A percentile compares a stretch with the other conserved stretches of the same genome.
Conservation (phyloP, 2,113 vertebrate species). For the Orycteropus afer region DNA sequence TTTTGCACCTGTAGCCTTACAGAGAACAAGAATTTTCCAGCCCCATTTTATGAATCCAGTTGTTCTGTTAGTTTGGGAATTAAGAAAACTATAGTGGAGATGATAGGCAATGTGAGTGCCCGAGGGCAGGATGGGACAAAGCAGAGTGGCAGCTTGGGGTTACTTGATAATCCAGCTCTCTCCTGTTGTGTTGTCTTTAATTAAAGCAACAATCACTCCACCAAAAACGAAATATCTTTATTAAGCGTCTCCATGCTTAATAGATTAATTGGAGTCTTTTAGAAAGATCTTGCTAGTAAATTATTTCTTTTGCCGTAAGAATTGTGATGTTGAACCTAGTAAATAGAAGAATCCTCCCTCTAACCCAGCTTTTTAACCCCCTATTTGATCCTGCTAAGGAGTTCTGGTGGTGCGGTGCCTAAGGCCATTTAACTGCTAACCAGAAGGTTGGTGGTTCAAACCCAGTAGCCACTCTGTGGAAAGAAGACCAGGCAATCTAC, state of each 20-base stretch:
- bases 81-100: neutral
- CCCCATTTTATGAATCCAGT: neutral
- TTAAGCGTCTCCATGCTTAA: too few species aligned
- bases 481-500: too few species aligned
- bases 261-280: neutral
- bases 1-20: neutral
- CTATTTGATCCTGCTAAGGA: slow-evolving; percentile 15
- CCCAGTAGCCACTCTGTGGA: too few species aligned
- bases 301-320: slow-evolving; percentile 7
- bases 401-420: too few species aligned
- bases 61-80: slow-evolving; percentile 3
- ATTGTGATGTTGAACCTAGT: slow-evolving; percentile 18
- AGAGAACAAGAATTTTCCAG: slow-evolving; percentile 25
- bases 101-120: neutral
- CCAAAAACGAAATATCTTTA: neutral
- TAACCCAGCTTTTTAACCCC: neutral
- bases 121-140: neutral
- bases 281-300: slow-evolving; percentile 25
- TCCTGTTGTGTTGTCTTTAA: neutral
- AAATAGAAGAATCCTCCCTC: neutral
- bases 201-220: neutral
- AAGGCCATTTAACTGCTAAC: too few species aligned
- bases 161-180: neutral
- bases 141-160: neutral
- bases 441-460: too few species aligned